Conservation (phyloP, 2,113 vertebrate species). For the Alexandromys fortis region DNA sequence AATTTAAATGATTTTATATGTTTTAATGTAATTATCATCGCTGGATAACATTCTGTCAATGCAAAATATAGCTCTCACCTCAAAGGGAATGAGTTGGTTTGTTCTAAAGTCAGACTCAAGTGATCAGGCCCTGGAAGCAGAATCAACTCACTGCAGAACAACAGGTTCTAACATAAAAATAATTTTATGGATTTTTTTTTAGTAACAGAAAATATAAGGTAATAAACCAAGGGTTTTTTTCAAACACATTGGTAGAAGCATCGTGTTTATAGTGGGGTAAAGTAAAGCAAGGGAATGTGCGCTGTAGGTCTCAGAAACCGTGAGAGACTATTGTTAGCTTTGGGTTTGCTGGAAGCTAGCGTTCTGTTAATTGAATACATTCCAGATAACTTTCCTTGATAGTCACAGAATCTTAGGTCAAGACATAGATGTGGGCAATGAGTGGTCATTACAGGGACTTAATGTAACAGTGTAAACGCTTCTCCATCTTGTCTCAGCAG, state of each 20-base stretch:
- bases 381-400: not conserved
- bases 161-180: not conserved
- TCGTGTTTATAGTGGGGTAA: not conserved
- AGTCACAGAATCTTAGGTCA: not conserved
- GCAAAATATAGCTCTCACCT: not conserved
- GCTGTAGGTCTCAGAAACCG: not conserved
- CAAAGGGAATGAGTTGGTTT: not conserved
- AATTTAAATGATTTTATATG: conserved; percentile 54
- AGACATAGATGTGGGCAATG: not conserved
- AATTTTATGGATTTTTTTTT: not conserved
- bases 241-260: not conserved
- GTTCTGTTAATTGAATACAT: not conserved
- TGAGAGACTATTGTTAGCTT: not conserved
- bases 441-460: not conserved
- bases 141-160: not conserved
- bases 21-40: not conserved
- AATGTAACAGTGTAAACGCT: not conserved
- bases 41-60: not conserved
- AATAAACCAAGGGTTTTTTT: not conserved
- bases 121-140: not conserved
- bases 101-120: not conserved
- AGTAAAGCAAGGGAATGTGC: not conserved
- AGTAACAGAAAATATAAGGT: not conserved
- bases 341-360: not conserved
- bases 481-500: not conserved